Conservation (phyloP, 2,888 invertebrate genomes). For the Oxycera nigricornis region DNA sequence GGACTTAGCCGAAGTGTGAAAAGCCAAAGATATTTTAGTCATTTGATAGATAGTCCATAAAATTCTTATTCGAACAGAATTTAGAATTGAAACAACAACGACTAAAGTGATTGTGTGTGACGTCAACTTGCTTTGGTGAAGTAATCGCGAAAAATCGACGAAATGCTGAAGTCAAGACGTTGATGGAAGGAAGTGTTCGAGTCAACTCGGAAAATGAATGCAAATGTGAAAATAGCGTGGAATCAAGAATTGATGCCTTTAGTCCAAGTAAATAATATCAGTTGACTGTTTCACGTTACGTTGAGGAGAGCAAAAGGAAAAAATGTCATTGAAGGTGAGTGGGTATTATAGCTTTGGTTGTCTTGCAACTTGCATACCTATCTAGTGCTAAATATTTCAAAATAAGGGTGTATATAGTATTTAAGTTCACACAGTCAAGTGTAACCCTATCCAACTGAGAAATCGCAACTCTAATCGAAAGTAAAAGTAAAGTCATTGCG, state of each 20-base stretch:
- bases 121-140: not conserved
- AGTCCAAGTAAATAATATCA: not conserved
- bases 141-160: not conserved
- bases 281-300: not conserved
- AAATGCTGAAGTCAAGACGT: not conserved
- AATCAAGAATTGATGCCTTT: not conserved
- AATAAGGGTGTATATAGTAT: too few species aligned
- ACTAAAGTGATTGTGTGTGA: not conserved
- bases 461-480: conserved; percentile 1
- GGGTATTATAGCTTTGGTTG: too few species aligned
- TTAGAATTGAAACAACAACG: not conserved
- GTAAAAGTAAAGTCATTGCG: conserved; percentile 30
- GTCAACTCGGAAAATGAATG: not conserved
- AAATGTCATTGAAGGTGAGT: conserved; percentile 37
- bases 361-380: too few species aligned
- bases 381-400: too few species aligned
- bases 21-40: not conserved
- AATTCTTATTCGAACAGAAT: not conserved
- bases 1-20: not conserved
- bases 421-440: too few species aligned
- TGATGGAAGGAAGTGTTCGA: not conserved
- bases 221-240: conserved; percentile 8
- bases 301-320: not conserved
- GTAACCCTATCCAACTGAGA: conserved; percentile 18
- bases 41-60: not conserved